Evolutionary conservation across 1,140 invertebrate genomes (phyloP), one percentile per base, ranked within the genome.

Genomic region (Arctopsyche grandis): DNA sequence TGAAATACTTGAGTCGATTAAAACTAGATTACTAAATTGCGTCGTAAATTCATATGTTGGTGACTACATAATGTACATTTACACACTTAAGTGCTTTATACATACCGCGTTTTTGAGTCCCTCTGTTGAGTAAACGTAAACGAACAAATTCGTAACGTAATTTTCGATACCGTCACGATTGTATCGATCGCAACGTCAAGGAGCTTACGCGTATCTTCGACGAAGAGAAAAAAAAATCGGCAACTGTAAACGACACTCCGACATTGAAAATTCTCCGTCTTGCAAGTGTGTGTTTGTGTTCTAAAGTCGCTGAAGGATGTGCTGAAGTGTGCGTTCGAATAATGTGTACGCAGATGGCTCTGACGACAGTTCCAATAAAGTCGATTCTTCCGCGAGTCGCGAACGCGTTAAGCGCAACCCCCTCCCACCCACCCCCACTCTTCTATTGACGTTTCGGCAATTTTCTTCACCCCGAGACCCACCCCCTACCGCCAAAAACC

Each of bases 301-400:
- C 14, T n/a, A 21, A 69, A 69, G 22, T 60, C 21, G 16, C 69
- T 5, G 43, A 46, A 73, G 69, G 21, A 48, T 16, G 22, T 12
- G 69, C 5, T 9, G 10, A 12, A n/a, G n/a, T 73, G 43, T 19
- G 9, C 56, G 14, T 60, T 46, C 14, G 69, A 16, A 73, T 46
- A 48, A 56, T 56, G 14, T 22, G 48, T 74, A 56, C 71, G 71
- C 71, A 48, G 48, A 48, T 71, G 69, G 69, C 22, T 22, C 21
- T 9, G 43, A n/a, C 43, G 71, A 74, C 48, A 56, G 46, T 74
- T 56, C 48, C 71, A 74, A 74, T 74, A 74, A 74, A 74, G 71
- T 74, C 71, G 48, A 74, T 74, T 74, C 71, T 74, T 74, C 24
- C 69, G 29, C 16, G 21, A 60, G 21, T n/a, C 16, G 56, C 16